Conservation (phyloP, 2,888 invertebrate species). For the Andrena haemorrhoa region DNA sequence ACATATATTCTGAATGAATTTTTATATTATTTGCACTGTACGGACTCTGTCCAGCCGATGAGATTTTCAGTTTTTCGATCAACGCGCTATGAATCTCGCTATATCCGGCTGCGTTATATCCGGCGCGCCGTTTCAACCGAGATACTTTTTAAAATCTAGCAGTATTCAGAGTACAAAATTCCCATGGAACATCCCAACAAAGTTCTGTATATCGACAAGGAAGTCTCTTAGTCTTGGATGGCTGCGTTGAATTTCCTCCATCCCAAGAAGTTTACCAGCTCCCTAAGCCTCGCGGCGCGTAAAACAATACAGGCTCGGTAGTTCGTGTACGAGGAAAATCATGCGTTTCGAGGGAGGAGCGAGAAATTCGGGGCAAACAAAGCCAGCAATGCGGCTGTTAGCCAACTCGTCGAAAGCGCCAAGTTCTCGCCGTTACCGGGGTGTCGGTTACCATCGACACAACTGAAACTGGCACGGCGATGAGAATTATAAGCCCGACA, state of each 20-base stretch:
- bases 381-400: neutral
- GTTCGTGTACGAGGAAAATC: neutral
- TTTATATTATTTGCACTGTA: neutral
- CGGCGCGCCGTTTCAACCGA: no score
- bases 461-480: no score
- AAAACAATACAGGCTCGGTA: neutral
- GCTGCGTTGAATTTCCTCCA: neutral
- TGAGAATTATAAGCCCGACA: no score
- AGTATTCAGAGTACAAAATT: no score
- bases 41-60: neutral
- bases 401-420: neutral
- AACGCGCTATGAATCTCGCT: neutral
- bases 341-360: neutral
- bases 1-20: neutral
- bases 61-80: neutral
- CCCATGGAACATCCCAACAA: neutral
- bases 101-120: no score
- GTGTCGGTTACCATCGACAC: no score
- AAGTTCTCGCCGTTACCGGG: no score
- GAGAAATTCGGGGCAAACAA: neutral
- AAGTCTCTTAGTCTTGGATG: neutral
- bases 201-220: neutral
- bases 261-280: conserved; percentile 3
- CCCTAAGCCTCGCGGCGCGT: neutral
- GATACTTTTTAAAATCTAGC: no score